Evolutionary conservation across 2,797 vertebrate genomes (phyloP), one percentile per base, ranked within the genome.

Genomic region (Fistularia tabacaria): DNA sequence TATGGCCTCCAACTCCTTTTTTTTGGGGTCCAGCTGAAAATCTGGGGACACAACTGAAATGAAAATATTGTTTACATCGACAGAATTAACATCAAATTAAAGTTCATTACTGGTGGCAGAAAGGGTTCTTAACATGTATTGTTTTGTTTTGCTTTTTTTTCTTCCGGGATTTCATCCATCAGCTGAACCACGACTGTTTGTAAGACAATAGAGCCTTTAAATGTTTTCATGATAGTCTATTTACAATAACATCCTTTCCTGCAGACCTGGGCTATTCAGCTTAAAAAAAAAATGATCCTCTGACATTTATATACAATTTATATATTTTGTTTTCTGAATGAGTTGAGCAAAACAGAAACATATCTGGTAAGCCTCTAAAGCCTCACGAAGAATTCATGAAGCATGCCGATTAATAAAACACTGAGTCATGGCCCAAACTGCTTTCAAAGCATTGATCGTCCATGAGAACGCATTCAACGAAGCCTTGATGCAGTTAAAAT

Each of bases 301-400:
- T 59, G 78, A 70, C 84, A 85, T 88, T 73, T 87, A 84, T 82
- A 87, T 77, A 74, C 75, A 65, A 74, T 41, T 54, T 53, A 38
- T 54, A 51, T 25, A 41, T 42, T 42, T 53, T 57, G 57, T 64
- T 62, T 13, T 69, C 47, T 63, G 14, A 69, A 64, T 74, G 55
- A 10, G 45, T 64, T 69, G 61, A 57, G 56, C 66, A 76, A 71
- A 79, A 80, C 77, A 69, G 69, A 73, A 80, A 74, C 66, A 72
- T 59, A 56, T 70, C 54, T 37, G 8, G 38, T 61, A 67, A 61
- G 59, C 49, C 45, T 13, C 12, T 51, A 56, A 77, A 71, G 62
- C 71, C 74, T 74, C 57, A 51, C 61, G 48, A 49, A 67, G 25
- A 25, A 25, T 25, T 25, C 25, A 39, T 51, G 66, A 76, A 61